Base-by-base conservation (phyloP, 2,888 invertebrate species). In the Ellobium chinense region DNA sequence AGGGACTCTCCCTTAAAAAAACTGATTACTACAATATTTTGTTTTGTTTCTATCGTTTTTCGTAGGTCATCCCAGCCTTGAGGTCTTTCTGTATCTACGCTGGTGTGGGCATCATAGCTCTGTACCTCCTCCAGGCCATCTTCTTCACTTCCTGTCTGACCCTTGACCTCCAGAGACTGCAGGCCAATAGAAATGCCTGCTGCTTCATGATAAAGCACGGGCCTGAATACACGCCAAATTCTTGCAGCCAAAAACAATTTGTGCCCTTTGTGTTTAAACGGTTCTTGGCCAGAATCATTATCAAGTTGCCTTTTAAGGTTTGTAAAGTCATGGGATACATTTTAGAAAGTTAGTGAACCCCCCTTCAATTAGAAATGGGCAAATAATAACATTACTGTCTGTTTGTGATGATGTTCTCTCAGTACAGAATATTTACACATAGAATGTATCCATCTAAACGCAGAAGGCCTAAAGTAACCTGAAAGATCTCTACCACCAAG, bases 51-150 rank as follows among this genome's bases (percentile, higher is more conserved):
- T 78, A 12, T 46, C 0, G 37, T 60, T 27, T 18, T 34, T 65
- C 85, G n/a, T 85, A 95, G 95, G 95, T 96, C 88, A 93, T 97
- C 81, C 97, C 97, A 24, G 96, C 96, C 1, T 93, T 97, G 63
- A 95, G 95, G 91, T 96, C 97, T 0, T 97, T 96, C 91, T 97
- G 97, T 91, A 94, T 97, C 72, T 97, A 96, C 91, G 96, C 96
- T 14, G 96, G 96, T 3, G 93, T 95, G 2, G 96, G 96, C n/a
- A 96, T 97, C 0, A 94, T 96, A 77, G 95, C 96, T 87, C 96
- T 96, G 24, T 95, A 95, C 89, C 68, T 87, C 56, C 84, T 89
- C 24, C 96, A 96, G 87, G 94, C 96, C 9, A 96, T 97, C 21
- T 96, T 96, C 92, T 97, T 96, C 92, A 95, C 96, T 12, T 96